Conservation (phyloP, 2,797 vertebrate genomes). For the Benthosema pterotum region DNA sequence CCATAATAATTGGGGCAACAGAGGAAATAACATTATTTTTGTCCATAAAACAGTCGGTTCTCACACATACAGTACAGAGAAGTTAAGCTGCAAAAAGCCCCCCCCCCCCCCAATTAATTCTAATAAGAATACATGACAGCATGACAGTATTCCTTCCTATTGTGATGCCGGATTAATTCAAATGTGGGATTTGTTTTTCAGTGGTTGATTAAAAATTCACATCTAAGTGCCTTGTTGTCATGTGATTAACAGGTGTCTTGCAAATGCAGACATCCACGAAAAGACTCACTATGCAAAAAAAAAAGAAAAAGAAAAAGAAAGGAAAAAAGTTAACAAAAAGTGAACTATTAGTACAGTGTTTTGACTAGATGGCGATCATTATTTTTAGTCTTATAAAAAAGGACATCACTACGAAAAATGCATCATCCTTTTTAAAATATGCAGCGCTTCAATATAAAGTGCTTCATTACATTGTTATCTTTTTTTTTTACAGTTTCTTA, state of each 20-base stretch:
- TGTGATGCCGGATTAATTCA: constrained; percentile 1
- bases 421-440: constrained; percentile 83
- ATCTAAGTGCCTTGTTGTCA: constrained; percentile 47
- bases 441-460: constrained; percentile 86
- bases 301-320: no score
- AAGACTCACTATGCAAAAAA: constrained; percentile 48
- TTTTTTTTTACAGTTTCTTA: constrained; percentile 81
- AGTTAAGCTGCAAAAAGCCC: constrained; percentile 18
- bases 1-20: no score
- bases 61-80: constrained; percentile 14
- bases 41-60: constrained; percentile 6
- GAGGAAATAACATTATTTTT: constrained; percentile 5
- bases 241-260: constrained; percentile 40
- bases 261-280: constrained; percentile 44
- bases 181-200: constrained; percentile 33
- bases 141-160: constrained; percentile 17
- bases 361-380: constrained; percentile 61
- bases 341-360: constrained; percentile 66
- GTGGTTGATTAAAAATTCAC: constrained; percentile 44
- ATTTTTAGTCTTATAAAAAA: constrained; percentile 80
- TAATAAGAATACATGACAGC: constrained; percentile 28
- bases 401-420: constrained; percentile 84
- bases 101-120: constrained; percentile 28
- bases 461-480: constrained; percentile 83
- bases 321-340: constrained; percentile 50